Base-by-base conservation (phyloP, 2,888 invertebrate species). In the Drosophila pseudotakahashii region DNA sequence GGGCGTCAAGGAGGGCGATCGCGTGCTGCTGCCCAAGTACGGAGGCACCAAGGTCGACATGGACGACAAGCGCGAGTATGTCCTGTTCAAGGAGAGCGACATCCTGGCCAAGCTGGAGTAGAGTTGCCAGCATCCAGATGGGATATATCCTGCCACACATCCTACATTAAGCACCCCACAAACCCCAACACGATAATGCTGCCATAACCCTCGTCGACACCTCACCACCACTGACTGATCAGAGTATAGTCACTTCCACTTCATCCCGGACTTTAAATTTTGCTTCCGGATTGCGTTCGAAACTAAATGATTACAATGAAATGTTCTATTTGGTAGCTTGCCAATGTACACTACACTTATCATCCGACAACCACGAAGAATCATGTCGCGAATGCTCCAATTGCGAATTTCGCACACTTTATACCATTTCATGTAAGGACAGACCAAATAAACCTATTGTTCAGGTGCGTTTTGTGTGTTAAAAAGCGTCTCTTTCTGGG, bases 21-120 rank as follows among this genome's bases (percentile, higher is more conserved):
- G 94, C 89, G 99, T 99, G 3, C 94, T 99, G 47, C 93, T 99
- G 52, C 99, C 99, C 0, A 99, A 99, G 93, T 99, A 97, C 93
- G 99, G 99, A 68, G 99, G 99, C 81, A 98, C 98, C 73, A 99
- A 99, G 93, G 96, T 99, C 39, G 94, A 95, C 78, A 92, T 99
- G 61, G 96, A 96, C 69, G 97, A 98, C 74, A 96, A 97, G 85
- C 96, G 96, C 89, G 99, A 99, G 92, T 98, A 96, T 90, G 97
- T 97, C 84, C 93, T 99, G 75, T 99, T 97, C 94, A 94, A 97
- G 91, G 99, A 99, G 93, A 93, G 96, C 61, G 99, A 99, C 91
- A 98, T 99, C 89, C 93, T 99, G 88, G 99, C 98, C 60, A 99
- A 98, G 93, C 93, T 97, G 79, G 95, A 96, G 44, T 90, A 88